These are phyloP conservation scores for Bryconaethiops microstoma DNA, from an alignment of 2,797 vertebrate species.

Conservation along the genomic window DNA sequence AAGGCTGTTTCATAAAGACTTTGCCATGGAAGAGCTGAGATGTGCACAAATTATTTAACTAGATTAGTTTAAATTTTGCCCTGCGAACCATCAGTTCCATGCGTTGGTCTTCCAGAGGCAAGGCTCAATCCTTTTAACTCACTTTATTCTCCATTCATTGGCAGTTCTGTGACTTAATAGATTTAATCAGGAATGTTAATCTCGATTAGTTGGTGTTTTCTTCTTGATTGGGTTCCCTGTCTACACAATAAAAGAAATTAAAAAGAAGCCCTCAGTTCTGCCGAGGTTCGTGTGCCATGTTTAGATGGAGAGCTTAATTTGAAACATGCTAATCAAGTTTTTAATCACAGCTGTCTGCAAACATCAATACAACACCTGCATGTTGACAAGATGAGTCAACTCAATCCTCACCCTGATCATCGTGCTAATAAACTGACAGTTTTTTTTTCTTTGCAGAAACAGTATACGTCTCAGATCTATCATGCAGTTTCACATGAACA, in stretches of 20 bases:
- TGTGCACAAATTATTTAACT: conserved; percentile 2
- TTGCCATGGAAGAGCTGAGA: neutral
- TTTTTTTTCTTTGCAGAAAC: neutral
- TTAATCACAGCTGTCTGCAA: neutral
- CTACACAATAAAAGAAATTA: neutral
- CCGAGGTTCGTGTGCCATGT: neutral
- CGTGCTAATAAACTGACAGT: neutral
- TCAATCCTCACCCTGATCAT: neutral
- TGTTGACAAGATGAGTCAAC: neutral
- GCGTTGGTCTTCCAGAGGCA: neutral
- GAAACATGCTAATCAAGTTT: neutral
- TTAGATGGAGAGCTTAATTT: neutral
- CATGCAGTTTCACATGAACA: neutral
- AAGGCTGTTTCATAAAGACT: conserved; percentile 12
- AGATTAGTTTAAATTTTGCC: neutral
- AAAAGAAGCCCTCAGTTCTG: neutral
- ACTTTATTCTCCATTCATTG: neutral
- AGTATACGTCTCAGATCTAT: neutral
- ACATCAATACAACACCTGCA: neutral
- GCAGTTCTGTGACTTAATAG: neutral
- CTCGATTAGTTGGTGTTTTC: neutral
- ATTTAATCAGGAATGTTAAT: neutral
- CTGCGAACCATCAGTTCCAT: neutral
- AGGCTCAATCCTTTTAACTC: neutral
- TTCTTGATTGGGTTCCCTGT: neutral